Evolutionary conservation across 2,113 vertebrate species (phyloP), one percentile per base, ranked within the genome.

Genomic region (Pteropus alecto): DNA sequence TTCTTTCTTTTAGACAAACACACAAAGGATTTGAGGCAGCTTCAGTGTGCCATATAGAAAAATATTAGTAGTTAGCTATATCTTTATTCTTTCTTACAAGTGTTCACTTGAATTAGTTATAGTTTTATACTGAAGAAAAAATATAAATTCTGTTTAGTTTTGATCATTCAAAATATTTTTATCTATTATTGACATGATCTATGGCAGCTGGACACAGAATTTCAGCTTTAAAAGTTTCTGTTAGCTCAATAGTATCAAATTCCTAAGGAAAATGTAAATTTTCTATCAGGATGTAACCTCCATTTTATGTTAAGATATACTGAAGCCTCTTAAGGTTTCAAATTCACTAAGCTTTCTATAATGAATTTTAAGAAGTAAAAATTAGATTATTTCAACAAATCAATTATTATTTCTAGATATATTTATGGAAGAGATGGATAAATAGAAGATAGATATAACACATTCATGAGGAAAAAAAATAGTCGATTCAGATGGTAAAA

Each of bases 121-220:
- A 46, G 24, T 84, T 90, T 89, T 26, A 85, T 86, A 60, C 28
- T 73, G n/a, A 68, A 68, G 58, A 58, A 71, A 68, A 74, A 65
- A 63, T n/a, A 43, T 7, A 87, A 88, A 61, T 54, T 85, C 11
- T 68, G 51, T 71, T 87, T 83, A 73, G n/a, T 78, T 71, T 71
- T 89, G 12, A 54, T 56, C 14, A 83, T 97, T 95, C n/a, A 51
- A 73, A 94, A 54, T 71, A 94, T 87, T 85, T 76, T 79, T 68
- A 63, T 22, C 51, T 61, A 3, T 67, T 92, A 88, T 41, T 73
- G 22, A n/a, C 16, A 67, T 73, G 4, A 3, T 78, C 56, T 92
- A 26, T 63, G 7, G 43, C 16, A 70, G 19, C 15, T 51, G 9
- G 61, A 83, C 43, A 46, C 54, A 77, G 8, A 90, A 90, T 70